Conservation (phyloP, 2,797 vertebrate species). For the Rhynchotus rufescens region DNA sequence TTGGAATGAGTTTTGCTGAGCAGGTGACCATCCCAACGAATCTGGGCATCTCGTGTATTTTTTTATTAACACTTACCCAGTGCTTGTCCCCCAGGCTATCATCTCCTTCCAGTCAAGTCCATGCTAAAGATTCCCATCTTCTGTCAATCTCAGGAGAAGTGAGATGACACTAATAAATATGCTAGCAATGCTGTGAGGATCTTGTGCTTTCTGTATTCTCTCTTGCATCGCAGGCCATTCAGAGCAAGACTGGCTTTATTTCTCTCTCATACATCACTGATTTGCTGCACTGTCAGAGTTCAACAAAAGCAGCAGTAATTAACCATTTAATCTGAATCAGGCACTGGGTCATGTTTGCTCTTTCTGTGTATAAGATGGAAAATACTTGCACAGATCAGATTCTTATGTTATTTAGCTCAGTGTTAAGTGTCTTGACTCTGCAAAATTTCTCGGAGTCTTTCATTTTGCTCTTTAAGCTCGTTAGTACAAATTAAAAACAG, state of each 20-base stretch:
- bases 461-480: constrained; percentile 66
- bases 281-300: constrained; percentile 54
- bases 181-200: not conserved
- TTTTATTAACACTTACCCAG: not conserved
- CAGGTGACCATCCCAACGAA: constrained; percentile 26
- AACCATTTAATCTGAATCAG: constrained; percentile 64
- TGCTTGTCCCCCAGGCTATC: not conserved
- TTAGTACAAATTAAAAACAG: constrained; percentile 71
- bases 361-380: constrained; percentile 15
- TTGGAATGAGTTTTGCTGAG: not conserved
- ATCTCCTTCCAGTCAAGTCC: not conserved
- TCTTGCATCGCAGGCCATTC: not conserved
- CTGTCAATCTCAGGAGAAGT: constrained; percentile 16
- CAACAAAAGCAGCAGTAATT: constrained; percentile 66
- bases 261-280: constrained; percentile 27
- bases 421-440: constrained; percentile 63
- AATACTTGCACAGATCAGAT: constrained; percentile 43
- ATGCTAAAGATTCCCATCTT: not conserved
- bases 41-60: not conserved
- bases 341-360: constrained; percentile 42
- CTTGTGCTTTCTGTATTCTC: not conserved
- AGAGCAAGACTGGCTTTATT: constrained; percentile 31
- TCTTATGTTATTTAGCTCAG: constrained; percentile 19
- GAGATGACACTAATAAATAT: constrained; percentile 24
- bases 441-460: constrained; percentile 57